These are phyloP conservation scores for Pluvianellus socialis DNA, from an alignment of 2,113 vertebrate species.

Conservation along the genomic window DNA sequence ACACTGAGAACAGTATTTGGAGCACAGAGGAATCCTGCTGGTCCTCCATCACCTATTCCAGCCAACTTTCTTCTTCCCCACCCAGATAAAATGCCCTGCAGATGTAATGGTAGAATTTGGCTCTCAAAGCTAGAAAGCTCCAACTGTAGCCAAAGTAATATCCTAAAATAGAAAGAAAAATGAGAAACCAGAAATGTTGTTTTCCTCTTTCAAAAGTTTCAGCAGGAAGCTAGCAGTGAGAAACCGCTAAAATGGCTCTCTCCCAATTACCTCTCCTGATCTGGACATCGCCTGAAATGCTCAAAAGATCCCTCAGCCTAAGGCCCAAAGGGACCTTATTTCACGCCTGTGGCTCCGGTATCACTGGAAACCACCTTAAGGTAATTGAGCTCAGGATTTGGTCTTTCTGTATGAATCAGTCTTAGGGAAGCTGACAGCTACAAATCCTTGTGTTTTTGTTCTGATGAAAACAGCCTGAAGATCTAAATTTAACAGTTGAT, in stretches of 20 bases:
- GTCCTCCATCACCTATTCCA: neutral
- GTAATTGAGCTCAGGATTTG: neutral
- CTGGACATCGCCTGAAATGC: neutral
- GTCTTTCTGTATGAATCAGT: conserved; percentile 16
- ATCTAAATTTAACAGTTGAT: conserved; percentile 63
- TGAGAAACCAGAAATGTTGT: conserved; percentile 62
- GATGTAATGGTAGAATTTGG: conserved; percentile 39
- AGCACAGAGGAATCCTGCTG: neutral
- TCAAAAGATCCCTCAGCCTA: neutral
- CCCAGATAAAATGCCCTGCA: conserved; percentile 25
- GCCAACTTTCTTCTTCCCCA: neutral
- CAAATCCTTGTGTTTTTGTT: conserved; percentile 49
- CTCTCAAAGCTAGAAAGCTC: conserved; percentile 51
- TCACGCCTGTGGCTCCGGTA: neutral
- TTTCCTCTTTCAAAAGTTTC: conserved; percentile 47
- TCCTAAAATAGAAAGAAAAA: conserved; percentile 69
- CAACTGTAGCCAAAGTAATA: conserved; percentile 52
- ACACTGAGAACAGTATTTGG: neutral
- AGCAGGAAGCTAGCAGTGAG: conserved; percentile 14
- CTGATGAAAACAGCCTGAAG: conserved; percentile 43
- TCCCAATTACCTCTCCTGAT: neutral
- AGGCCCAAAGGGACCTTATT: neutral
- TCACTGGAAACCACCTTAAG: conserved; percentile 8
- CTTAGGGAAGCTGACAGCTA: conserved; percentile 41
- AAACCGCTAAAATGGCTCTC: conserved; percentile 1